Base-by-base conservation (phyloP, 2,113 vertebrate genomes). In the Chrysochloris asiatica region DNA sequence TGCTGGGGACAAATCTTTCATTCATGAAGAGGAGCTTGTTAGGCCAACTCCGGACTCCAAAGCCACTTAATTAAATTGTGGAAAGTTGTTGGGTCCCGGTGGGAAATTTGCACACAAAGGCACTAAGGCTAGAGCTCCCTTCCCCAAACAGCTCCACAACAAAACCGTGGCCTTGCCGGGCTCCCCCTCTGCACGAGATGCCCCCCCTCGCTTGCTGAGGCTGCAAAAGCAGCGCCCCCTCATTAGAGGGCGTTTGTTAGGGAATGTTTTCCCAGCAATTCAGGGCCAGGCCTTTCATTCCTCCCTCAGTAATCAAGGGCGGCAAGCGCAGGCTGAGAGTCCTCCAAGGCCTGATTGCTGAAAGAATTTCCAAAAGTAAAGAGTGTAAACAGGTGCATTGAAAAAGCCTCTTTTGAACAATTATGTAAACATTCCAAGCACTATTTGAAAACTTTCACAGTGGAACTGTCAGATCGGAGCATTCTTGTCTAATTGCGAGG, bases 31-130 rank as follows among this genome's bases (percentile, higher is more conserved):
- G 98, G 97, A 97, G 98, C 99, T 99, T 97, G 98, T 99, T 99
- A 99, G 98, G 98, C 97, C 97, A 95, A 96, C 86, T 93, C 97
- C 45, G 94, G 98, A 97, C 98, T 98, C 98, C 97, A 98, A 98
- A 98, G 97, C 98, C 98, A 98, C 98, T 99, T 99, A 99, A 99
- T 99, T 99, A 99, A 98, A 98, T 98, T 98, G 97, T 98, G 98
- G 98, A 97, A 98, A 98, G 98, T 98, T 97, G 97, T 97, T 98
- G 96, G 80, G 93, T 96, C 96, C 90, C 92, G 98, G 98, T 99
- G 98, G 99, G 99, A 99, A 99, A 99, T 99, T 99, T 99, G 98
- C 99, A 99, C 99, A 99, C 99, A 99, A 99, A 99, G 98, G 96
- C 94, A 89, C 52, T 95, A 98, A 98, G 98, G 98, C 98, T 97